These are phyloP conservation scores for Eumacrocentrus americanus DNA, from an alignment of 2,888 invertebrate species.

Conservation along the genomic window DNA sequence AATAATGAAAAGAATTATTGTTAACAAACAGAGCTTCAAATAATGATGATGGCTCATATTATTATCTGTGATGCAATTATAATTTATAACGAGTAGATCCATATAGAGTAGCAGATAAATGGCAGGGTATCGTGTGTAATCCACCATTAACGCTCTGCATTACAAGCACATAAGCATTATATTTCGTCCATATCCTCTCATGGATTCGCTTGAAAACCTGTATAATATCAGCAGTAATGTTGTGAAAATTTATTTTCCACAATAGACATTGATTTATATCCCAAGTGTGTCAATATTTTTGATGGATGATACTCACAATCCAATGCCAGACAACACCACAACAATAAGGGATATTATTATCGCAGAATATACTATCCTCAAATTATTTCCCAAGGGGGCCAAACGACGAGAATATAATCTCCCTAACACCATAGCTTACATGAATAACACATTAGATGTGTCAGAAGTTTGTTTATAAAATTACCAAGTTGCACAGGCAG, in stretches of 20 bases:
- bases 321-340: neutral
- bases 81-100: neutral
- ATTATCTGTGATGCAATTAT: neutral
- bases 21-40: too few relatives aligned
- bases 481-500: constrained; percentile 10
- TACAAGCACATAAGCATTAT: constrained; percentile 17
- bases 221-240: neutral
- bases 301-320: neutral
- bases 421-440: neutral
- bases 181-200: too few relatives aligned
- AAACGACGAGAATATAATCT: neutral
- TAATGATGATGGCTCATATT: too few relatives aligned
- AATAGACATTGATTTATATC: constrained; percentile 2
- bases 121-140: constrained; percentile 3
- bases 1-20: neutral
- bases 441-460: constrained; percentile 4
- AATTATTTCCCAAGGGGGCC: constrained; percentile 9
- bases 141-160: constrained; percentile 16
- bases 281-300: neutral
- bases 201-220: neutral
- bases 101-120: neutral
- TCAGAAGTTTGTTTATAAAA: constrained; percentile 22
- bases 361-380: neutral
- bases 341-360: neutral
- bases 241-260: neutral